Conservation (phyloP, 2,888 invertebrate species). For the Ectemnius cavifrons region DNA sequence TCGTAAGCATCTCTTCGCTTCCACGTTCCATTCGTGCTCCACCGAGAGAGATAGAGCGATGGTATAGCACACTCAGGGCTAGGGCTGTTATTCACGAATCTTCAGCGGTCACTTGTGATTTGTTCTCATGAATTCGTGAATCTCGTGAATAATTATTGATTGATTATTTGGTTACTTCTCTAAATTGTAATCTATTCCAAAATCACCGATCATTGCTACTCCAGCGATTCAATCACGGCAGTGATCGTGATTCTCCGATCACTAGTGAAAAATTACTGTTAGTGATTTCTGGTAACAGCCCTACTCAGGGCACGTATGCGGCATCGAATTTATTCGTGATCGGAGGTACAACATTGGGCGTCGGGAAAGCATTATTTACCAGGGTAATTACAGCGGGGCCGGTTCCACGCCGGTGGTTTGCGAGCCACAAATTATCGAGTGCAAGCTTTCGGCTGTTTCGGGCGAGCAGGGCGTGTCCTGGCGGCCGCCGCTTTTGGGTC, state of each 20-base stretch:
- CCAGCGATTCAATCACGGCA: too few relatives aligned
- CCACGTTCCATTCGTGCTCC: constrained; percentile 13
- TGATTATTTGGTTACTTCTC: too few relatives aligned
- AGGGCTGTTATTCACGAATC: too few relatives aligned
- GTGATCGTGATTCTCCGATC: too few relatives aligned
- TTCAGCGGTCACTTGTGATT: too few relatives aligned
- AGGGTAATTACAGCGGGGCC: constrained; percentile 69
- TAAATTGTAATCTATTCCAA: too few relatives aligned
- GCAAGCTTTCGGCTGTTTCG: constrained; percentile 50
- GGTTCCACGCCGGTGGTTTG: constrained; percentile 62
- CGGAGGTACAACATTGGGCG: constrained; percentile 65
- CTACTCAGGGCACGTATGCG: constrained; percentile 65
- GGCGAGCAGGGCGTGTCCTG: constrained; percentile 35
- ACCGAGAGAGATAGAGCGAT: constrained; percentile 19
- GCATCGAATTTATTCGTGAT: constrained; percentile 66
- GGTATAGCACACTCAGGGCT: constrained; percentile 61
- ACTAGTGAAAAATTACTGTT: too few relatives aligned
- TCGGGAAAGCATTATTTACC: constrained; percentile 68
- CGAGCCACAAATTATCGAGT: constrained; percentile 66
- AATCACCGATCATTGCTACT: too few relatives aligned
- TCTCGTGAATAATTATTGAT: too few relatives aligned
- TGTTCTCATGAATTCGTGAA: too few relatives aligned
- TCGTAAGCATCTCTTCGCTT: constrained; percentile 52
- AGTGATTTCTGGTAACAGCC: too few relatives aligned
- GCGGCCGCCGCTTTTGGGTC: constrained; percentile 51